These are phyloP conservation scores for Hestina assimilis DNA, from an alignment of 1,140 invertebrate genomes.

Conservation along the genomic window DNA sequence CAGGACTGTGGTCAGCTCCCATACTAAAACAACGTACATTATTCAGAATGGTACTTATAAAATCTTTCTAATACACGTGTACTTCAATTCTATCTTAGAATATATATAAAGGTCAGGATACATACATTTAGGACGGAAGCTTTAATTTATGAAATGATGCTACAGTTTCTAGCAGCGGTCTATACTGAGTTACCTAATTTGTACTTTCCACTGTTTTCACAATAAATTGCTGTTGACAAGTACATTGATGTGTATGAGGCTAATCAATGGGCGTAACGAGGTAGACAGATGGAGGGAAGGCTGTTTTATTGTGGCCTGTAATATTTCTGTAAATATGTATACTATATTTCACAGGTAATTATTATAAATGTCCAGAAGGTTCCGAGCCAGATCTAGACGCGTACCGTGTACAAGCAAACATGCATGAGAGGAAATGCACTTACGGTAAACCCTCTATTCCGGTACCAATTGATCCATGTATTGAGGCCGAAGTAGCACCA, in stretches of 20 bases:
- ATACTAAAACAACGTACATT: conserved; percentile 57
- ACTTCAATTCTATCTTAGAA: too few species aligned
- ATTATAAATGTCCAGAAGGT: conserved; percentile 59
- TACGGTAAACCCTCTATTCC: conserved; percentile 50
- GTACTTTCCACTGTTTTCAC: too few species aligned
- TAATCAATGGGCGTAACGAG: too few species aligned
- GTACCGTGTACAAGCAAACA: conserved; percentile 64
- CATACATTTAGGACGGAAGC: too few species aligned
- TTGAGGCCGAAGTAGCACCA: conserved; percentile 65
- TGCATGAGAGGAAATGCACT: conserved; percentile 71
- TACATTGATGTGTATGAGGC: too few species aligned
- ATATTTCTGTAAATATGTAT: not conserved
- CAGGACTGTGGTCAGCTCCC: conserved; percentile 53
- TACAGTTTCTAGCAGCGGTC: too few species aligned
- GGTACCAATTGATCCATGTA: conserved; percentile 62
- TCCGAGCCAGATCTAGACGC: conserved; percentile 66
- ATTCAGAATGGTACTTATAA: conserved; percentile 63
- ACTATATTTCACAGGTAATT: conserved; percentile 47
- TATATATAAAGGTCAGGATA: too few species aligned
- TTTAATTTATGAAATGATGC: too few species aligned
- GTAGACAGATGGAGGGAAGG: too few species aligned
- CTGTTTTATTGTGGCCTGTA: not conserved
- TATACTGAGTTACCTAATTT: too few species aligned
- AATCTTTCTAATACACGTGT: too few species aligned
- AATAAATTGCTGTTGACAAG: too few species aligned